phyloP scores from a whole-genome alignment of 2,113 vertebrate species.

The Indicator maculatus region DNA sequence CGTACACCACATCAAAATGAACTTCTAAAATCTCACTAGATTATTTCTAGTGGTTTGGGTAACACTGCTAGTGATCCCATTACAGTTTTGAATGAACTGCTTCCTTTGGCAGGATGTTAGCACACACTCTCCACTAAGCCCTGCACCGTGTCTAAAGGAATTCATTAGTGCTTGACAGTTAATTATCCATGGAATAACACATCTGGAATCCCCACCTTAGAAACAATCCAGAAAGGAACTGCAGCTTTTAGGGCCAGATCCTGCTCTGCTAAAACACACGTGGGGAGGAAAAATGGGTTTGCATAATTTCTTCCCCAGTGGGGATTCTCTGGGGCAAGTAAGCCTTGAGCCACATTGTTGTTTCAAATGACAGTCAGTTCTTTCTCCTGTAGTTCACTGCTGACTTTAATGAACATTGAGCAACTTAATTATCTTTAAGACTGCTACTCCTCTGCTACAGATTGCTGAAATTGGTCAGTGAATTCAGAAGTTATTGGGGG shows the following conservation, averaged over 20 bases:
- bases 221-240: neutral
- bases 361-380: slow-evolving; percentile 13
- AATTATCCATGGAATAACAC: neutral
- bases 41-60: neutral
- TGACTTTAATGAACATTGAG: neutral
- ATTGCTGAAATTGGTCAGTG: neutral
- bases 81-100: neutral
- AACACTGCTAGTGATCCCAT: neutral
- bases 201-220: neutral
- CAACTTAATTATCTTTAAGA: slow-evolving; percentile 12
- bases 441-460: neutral
- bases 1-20: neutral
- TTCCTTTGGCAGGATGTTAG: neutral
- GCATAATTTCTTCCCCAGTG: neutral
- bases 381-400: slow-evolving; percentile 5
- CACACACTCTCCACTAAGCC: neutral
- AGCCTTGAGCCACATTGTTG: neutral
- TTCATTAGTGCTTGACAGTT: neutral
- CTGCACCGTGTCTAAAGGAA: neutral
- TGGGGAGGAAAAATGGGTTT: neutral
- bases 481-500: neutral
- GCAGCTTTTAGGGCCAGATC: neutral
- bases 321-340: slow-evolving; percentile 8
- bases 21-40: neutral
- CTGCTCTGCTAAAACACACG: neutral